Evolutionary conservation across 2,888 invertebrate genomes (phyloP), one percentile per base, ranked within the genome.

Genomic region (Pterostichus madidus): DNA sequence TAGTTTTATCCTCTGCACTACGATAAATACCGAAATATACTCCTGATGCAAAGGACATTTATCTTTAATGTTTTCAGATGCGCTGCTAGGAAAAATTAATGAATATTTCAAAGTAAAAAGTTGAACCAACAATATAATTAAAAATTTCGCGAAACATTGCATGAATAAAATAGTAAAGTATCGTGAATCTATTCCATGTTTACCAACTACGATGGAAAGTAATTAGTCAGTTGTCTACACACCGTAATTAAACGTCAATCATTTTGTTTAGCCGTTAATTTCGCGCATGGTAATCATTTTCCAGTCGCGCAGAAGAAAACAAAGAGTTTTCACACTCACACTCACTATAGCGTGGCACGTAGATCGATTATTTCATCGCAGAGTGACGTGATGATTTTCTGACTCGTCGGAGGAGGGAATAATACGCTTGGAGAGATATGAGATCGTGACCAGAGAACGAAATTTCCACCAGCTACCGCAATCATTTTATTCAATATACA

Each of bases 181-280:
- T 71, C 7, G 44, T 17, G 13, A 71, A 71, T 71, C 68, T 44
- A 71, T 71, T 44, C 35, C 31, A 61, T 71, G 44, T 44, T 17
- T 71, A 17, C 13, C 8, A 44, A 71, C 68, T 46, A 17, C 68
- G 68, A 71, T 71, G 68, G 15, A 78, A 78, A 59, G 39, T 78
- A 78, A 78, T 78, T 78, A 78, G 77, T 53, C 77, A 56, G 59
- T 78, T 78, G 78, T 61, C 78, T 78, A 78, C 39, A 24, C 35
- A 44, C 44, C 31, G 24, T 78, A 78, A 78, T 78, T 78, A 78
- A 59, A 56, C 61, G 78, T 78, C 78, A 78, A 46, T 78, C 78
- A 78, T 61, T 71, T 71, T 71, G 44, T 71, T 44, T 44, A 15
- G 10, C 24, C 44, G 44, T 71, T 17, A 15, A 56, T 56, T 56